phyloP scores from a whole-genome alignment of 2,888 invertebrate species.

The Fragum sueziense region DNA sequence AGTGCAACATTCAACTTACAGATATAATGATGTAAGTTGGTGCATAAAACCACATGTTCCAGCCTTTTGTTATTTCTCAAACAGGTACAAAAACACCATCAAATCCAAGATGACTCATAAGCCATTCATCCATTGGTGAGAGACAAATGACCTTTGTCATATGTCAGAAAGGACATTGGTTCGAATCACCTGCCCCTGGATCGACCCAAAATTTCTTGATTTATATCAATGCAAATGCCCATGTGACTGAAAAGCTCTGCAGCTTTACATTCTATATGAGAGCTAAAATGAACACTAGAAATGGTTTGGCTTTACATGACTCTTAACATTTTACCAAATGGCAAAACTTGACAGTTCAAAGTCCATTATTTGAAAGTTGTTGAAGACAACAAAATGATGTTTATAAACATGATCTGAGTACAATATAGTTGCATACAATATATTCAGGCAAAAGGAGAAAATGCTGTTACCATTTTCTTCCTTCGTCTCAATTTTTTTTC shows the following conservation, averaged over 20 bases:
- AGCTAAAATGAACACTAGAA: conserved; percentile 9
- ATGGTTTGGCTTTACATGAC: background rate
- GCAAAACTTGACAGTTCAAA: background rate
- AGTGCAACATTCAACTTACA: background rate
- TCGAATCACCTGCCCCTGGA: too few relatives aligned
- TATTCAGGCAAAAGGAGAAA: background rate
- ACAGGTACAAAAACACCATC: too few relatives aligned
- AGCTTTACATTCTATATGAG: background rate
- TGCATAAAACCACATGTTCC: background rate
- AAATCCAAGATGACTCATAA: too few relatives aligned
- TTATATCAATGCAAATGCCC: background rate
- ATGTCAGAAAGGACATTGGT: too few relatives aligned
- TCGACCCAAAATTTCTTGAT: background rate
- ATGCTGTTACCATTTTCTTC: background rate
- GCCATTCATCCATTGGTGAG: too few relatives aligned
- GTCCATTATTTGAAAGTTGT: too few relatives aligned
- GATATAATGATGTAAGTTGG: background rate
- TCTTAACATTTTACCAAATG: background rate
- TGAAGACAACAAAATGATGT: background rate
- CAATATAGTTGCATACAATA: background rate
- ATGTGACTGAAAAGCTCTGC: background rate
- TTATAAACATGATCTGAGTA: background rate
- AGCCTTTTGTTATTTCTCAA: too few relatives aligned
- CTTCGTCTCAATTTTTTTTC: background rate
- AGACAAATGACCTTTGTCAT: too few relatives aligned